Percentiles rank a stretch among this genome's conserved stretches.
These are phyloP conservation scores for Gallinago media DNA, from an alignment of 2,113 vertebrate species.

Conservation along the genomic window DNA sequence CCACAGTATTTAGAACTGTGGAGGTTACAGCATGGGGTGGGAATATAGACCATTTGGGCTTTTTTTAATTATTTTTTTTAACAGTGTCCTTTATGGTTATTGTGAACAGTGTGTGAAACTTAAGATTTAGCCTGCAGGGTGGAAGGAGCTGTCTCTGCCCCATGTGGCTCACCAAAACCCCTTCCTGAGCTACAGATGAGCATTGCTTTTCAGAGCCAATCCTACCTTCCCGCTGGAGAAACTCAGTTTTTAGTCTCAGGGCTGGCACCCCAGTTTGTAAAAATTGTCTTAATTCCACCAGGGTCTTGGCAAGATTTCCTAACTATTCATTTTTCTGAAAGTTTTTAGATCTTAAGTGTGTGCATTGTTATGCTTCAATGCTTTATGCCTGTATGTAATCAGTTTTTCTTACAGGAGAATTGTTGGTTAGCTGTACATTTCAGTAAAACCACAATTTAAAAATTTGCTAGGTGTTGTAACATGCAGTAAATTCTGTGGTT, in stretches of 20 bases:
- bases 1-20: not conserved
- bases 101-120: not conserved
- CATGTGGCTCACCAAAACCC: not conserved
- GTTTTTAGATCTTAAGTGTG: not conserved
- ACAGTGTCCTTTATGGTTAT: not conserved
- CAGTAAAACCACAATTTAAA: not conserved
- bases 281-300: not conserved
- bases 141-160: not conserved
- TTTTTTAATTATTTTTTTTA: not conserved
- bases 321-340: not conserved
- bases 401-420: not conserved
- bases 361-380: not conserved
- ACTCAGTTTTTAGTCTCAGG: not conserved
- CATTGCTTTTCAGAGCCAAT: not conserved
- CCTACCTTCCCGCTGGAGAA: not conserved
- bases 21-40: not conserved
- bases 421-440: not conserved
- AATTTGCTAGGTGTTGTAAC: not conserved
- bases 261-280: not conserved
- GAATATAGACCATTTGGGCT: not conserved
- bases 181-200: not conserved
- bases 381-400: not conserved
- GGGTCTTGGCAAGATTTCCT: not conserved
- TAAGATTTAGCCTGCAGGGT: not conserved
- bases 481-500: not conserved